phyloP scores from a whole-genome alignment of 2,113 vertebrate species.

The Xyrauchen texanus region DNA sequence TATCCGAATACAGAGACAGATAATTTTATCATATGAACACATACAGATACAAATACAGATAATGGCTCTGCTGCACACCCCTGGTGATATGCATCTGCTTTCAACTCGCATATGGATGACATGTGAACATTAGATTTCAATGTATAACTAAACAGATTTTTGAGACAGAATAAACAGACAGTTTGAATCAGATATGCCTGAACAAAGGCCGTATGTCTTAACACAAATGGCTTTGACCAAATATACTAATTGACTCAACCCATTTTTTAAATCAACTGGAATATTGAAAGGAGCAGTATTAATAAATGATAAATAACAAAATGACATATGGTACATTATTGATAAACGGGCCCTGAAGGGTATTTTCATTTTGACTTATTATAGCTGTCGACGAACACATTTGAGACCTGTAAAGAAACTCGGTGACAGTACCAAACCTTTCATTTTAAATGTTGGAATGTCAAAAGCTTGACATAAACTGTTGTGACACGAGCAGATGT shows the following conservation, averaged over 20 bases:
- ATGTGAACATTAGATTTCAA: too few species aligned
- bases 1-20: too few species aligned
- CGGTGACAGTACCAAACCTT: neutral
- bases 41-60: too few species aligned
- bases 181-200: too few species aligned
- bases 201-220: too few species aligned
- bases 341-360: neutral
- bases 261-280: neutral
- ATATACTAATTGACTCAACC: neutral
- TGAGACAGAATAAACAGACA: too few species aligned
- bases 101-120: too few species aligned
- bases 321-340: neutral
- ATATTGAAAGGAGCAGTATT: neutral
- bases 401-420: slow-evolving; percentile 2
- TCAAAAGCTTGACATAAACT: slow-evolving; percentile 1
- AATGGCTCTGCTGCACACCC: too few species aligned
- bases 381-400: neutral
- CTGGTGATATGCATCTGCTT: too few species aligned
- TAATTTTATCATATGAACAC: too few species aligned
- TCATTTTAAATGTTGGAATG: neutral
- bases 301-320: slow-evolving; percentile 5
- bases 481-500: slow-evolving; percentile 30
- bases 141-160: too few species aligned
- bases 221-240: neutral
- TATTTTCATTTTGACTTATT: neutral